Base-by-base conservation (phyloP, 1,140 invertebrate species). In the Triops cancriformis region DNA sequence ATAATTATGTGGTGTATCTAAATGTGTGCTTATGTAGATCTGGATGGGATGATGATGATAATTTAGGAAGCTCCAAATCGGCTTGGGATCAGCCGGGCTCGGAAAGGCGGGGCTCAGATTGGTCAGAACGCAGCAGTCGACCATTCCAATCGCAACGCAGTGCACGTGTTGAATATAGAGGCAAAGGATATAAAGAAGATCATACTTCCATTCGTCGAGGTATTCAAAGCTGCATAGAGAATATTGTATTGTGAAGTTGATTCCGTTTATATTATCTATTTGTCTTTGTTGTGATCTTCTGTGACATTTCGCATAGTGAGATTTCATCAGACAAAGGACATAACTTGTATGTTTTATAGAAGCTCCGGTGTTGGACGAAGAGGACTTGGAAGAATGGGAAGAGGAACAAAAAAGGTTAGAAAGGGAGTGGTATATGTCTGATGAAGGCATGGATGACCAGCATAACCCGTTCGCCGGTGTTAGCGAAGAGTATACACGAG, bases 391-490 rank as follows among this genome's bases (percentile, higher is more conserved):
- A 45, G 85, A 92, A 43, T 98, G 95, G 95, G 94, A 98, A 83
- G 92, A 95, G 82, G 96, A 98, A 81, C 94, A 98, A 85, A 91
- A 92, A 80, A 88, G 95, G 74, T 82, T 99, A 4, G 98, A 99
- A 82, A 86, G 97, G 75, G 96, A 98, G 82, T 99, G 98, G 97
- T 99, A 99, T 76, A 75, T 37, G 42, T n/a, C 27, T 23, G 96
- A 96, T 82, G 94, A 95, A 86, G 96, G 93, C 82, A 94, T 96
- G 83, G 95, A 98, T 81, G 94, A 97, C 79, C 93, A 95, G 81
- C 91, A 94, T 72, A 96, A 96, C 85, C 95, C 96, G 0, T 99
- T 99, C 85, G 88, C 91, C 7, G 91, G 92, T 76, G 90, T 97
- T 5, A 95, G 94, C 79, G 90, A 94, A 27, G 95, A 97, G 51